A percentile compares a stretch with the other conserved stretches of the same genome.
Conservation (phyloP, 2,797 vertebrate genomes). For the Gila robusta region DNA sequence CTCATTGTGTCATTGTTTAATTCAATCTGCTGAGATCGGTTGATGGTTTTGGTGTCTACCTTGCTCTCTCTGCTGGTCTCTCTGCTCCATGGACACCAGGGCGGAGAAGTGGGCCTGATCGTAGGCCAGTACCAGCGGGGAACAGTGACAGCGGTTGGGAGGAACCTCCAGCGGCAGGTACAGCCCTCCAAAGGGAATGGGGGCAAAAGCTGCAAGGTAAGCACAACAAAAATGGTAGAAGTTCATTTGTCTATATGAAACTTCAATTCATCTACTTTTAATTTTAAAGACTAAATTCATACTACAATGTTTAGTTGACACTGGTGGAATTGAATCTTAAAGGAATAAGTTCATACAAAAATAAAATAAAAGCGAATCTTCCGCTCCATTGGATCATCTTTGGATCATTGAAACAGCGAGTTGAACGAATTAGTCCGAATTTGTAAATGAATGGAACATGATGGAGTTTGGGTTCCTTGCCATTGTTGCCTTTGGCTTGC, state of each 20-base stretch:
- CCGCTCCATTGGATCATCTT: neutral
- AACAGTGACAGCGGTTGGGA: constrained; percentile 96
- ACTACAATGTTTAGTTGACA: neutral
- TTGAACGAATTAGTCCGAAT: neutral
- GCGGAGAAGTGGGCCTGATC: constrained; percentile 99
- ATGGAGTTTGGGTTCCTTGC: neutral
- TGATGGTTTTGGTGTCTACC: constrained; percentile 75
- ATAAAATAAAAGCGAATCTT: neutral
- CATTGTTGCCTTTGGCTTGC: neutral
- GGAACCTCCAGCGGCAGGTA: constrained; percentile 97
- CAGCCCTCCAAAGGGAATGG: constrained; percentile 96
- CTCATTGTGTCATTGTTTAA: too few relatives aligned
- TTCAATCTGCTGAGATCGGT: neutral
- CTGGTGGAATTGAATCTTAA: neutral
- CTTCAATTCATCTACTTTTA: neutral
- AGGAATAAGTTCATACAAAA: neutral
- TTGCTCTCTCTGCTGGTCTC: constrained; percentile 98
- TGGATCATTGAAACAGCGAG: neutral
- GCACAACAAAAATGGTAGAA: neutral
- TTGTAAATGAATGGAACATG: neutral
- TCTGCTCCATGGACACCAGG: constrained; percentile 98
- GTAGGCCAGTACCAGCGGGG: constrained; percentile 95
- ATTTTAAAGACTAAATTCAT: neutral
- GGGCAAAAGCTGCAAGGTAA: constrained; percentile 89
- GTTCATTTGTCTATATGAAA: neutral